Percentiles rank a stretch among this genome's conserved stretches.
Evolutionary conservation across 2,113 vertebrate species (phyloP).

Genomic region (Cheilinus undulatus): DNA sequence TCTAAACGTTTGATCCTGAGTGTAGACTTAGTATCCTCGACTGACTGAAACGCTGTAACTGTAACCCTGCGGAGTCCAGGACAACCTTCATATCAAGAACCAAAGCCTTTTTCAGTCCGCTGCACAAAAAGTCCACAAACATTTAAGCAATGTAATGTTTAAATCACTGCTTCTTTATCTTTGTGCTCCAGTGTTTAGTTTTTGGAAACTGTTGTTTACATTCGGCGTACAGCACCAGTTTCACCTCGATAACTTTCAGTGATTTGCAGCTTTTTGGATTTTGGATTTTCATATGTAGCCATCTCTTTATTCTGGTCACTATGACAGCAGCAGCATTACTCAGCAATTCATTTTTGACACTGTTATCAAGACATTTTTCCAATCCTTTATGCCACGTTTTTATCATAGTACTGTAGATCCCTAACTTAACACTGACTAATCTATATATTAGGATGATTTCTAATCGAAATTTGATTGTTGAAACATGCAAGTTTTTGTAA

Average conservation of each 20-base stretch:
- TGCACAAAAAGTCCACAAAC: background rate
- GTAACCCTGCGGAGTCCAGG: background rate
- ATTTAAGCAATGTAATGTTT: background rate
- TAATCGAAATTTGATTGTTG: background rate
- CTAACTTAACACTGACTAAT: background rate
- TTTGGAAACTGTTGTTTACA: background rate
- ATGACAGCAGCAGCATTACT: conserved; percentile 36
- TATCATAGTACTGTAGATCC: no score
- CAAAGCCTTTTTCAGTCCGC: background rate
- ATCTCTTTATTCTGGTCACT: background rate
- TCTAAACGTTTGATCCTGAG: conserved; percentile 48
- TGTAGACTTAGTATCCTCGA: conserved; percentile 12
- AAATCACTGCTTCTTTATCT: background rate
- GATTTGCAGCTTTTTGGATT: conserved; percentile 1
- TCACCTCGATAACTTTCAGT: background rate
- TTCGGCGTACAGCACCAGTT: no score
- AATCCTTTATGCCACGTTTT: background rate
- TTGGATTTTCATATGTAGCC: conserved; percentile 18
- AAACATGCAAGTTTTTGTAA: background rate
- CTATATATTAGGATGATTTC: background rate
- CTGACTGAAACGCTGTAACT: conserved; percentile 1
- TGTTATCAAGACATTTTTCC: background rate
- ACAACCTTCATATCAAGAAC: conserved; percentile 6
- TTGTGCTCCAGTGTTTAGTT: background rate
- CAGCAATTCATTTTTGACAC: conserved; percentile 18